Evolutionary conservation across 2,113 vertebrate species (phyloP).

Genomic region (Otus sunia): DNA sequence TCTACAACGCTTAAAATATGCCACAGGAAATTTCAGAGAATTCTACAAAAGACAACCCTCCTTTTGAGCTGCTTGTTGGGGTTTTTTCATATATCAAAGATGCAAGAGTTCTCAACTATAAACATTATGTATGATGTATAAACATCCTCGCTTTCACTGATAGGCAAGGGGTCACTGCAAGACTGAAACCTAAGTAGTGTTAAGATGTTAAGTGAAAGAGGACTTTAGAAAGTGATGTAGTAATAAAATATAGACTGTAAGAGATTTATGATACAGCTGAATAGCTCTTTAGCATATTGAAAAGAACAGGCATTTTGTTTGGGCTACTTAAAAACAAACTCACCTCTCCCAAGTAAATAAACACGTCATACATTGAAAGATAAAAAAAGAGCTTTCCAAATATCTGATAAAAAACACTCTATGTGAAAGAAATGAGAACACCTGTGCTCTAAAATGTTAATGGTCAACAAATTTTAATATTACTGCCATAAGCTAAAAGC

Average conservation of each 20-base stretch:
- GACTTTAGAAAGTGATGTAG: not conserved
- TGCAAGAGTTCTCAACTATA: not conserved
- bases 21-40: not conserved
- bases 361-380: not conserved
- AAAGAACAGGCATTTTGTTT: not conserved
- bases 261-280: not conserved
- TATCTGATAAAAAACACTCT: not conserved
- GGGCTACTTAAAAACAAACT: not conserved
- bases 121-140: not conserved
- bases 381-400: not conserved
- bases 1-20: not conserved
- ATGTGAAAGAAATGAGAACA: not conserved
- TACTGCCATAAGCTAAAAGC: not conserved
- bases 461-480: not conserved
- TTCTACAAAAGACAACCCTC: not conserved
- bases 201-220: not conserved
- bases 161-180: not conserved
- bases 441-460: not conserved
- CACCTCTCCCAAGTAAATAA: not conserved
- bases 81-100: not conserved
- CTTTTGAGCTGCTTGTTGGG: not conserved
- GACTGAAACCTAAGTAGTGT: not conserved
- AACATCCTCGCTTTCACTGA: not conserved
- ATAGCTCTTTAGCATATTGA: not conserved
- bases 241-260: not conserved